A percentile compares a stretch with the other conserved stretches of the same genome.
phyloP scores from a whole-genome alignment of 2,888 invertebrate genomes.

The Callyntrura guangdongensis region DNA sequence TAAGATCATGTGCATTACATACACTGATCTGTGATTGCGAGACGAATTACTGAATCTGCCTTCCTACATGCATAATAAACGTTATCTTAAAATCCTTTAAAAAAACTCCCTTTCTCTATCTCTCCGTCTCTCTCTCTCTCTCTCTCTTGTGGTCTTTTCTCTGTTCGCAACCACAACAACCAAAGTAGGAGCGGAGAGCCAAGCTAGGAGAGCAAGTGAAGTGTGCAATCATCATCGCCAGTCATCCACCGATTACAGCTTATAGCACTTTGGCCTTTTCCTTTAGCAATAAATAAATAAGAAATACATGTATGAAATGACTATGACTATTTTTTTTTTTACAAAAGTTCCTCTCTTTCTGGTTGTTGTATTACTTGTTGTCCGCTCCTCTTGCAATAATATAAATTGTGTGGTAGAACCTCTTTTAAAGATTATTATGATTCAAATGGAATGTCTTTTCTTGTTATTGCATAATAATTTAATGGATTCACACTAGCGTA shows the following conservation, averaged over 20 bases:
- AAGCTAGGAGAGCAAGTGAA: constrained; percentile 19
- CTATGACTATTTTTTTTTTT: constrained; percentile 46
- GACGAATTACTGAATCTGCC: constrained; percentile 49
- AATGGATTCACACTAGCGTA: constrained; percentile 21
- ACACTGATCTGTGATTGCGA: constrained; percentile 17
- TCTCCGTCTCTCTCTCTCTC: not conserved
- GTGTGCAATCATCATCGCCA: constrained; percentile 32
- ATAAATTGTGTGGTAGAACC: not conserved
- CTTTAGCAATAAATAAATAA: constrained; percentile 61
- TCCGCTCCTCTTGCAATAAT: constrained; percentile 5
- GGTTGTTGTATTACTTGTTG: constrained; percentile 7
- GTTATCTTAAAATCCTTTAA: not conserved
- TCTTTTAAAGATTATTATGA: constrained; percentile 21
- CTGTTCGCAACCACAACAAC: not conserved
- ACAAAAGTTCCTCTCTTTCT: constrained; percentile 1
- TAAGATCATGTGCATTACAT: constrained; percentile 34
- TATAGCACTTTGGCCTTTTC: constrained; percentile 60
- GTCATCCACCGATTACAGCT: constrained; percentile 57
- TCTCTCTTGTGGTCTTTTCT: constrained; percentile 36
- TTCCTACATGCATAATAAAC: not conserved
- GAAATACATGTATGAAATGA: constrained; percentile 45
- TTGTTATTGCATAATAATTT: constrained; percentile 40
- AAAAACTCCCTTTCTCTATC: not conserved
- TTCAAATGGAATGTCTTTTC: constrained; percentile 21
- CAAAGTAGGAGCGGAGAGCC: not conserved